Evolutionary conservation across 2,797 vertebrate species (phyloP).

Genomic region (Ispidina lecontei): DNA sequence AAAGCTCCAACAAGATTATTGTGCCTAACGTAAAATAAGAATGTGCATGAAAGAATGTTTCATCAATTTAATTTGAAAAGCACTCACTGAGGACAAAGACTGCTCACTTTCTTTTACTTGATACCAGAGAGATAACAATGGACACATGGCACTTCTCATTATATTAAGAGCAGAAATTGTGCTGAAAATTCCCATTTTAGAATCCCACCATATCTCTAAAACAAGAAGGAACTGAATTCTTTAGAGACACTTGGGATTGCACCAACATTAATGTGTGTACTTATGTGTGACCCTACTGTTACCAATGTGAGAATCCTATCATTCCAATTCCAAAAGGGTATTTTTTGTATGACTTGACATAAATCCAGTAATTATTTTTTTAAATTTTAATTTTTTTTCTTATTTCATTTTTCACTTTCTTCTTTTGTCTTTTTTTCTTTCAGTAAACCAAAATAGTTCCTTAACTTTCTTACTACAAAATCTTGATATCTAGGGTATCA

Average conservation of each 20-base stretch:
- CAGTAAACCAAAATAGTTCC: not conserved
- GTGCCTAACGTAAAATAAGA: not conserved
- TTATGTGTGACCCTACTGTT: not conserved
- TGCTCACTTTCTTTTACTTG: not conserved
- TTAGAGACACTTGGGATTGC: not conserved
- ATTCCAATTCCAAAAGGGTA: not conserved
- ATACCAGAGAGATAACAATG: accelerated
- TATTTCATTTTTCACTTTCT: not conserved
- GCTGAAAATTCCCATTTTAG: not conserved
- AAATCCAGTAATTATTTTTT: not conserved
- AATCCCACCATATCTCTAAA: not conserved
- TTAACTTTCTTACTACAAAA: not conserved
- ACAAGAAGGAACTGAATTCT: not conserved
- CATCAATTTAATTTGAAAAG: not conserved
- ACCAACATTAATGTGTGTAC: accelerated
- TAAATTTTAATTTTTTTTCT: not conserved
- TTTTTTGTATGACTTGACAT: not conserved
- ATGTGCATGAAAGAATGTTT: not conserved
- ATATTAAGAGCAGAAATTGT: not conserved
- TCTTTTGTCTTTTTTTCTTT: too few relatives aligned
- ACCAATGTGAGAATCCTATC: not conserved
- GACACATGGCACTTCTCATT: accelerated
- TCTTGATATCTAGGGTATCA: not conserved
- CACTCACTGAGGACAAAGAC: not conserved
- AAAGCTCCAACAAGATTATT: not conserved